phyloP scores from a whole-genome alignment of 2,888 invertebrate species.

The Ichneumoninae sp. region DNA sequence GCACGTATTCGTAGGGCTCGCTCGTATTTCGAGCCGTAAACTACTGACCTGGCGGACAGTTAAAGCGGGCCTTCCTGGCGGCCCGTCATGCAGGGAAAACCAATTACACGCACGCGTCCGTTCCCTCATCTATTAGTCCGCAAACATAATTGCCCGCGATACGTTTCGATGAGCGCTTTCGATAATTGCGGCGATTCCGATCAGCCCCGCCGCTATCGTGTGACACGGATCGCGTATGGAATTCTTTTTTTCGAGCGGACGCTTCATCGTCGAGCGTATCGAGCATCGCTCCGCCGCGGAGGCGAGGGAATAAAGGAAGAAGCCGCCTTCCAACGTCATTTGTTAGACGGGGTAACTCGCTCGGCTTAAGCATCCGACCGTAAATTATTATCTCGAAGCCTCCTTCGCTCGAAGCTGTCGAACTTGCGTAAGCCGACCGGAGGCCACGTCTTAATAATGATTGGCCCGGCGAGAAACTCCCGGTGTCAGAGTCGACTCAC shows the following conservation, averaged over 20 bases:
- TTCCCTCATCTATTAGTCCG: conserved; percentile 41
- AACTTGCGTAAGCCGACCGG: conserved; percentile 66
- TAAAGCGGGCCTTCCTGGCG: conserved; percentile 1
- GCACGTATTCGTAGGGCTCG: conserved; percentile 9
- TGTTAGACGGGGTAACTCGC: conserved; percentile 27
- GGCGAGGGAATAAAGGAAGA: conserved; percentile 16
- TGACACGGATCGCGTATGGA: conserved; percentile 26
- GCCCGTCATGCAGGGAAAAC: conserved; percentile 25
- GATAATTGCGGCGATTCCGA: conserved; percentile 44
- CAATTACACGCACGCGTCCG: conserved; percentile 58
- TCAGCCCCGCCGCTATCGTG: conserved; percentile 37
- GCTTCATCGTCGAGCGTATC: neutral
- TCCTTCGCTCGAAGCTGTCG: conserved; percentile 53
- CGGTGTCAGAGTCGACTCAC: conserved; percentile 79
- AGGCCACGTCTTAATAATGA: conserved; percentile 62
- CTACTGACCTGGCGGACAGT: neutral
- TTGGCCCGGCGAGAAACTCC: conserved; percentile 69
- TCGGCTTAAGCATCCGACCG: conserved; percentile 24
- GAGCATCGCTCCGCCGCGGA: neutral
- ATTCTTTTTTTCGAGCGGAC: neutral
- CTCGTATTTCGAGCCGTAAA: conserved; percentile 37
- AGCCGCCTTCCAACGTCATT: conserved; percentile 28
- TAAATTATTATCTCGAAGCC: conserved; percentile 61
- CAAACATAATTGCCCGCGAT: conserved; percentile 52
- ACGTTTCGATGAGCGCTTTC: conserved; percentile 50